Evolutionary conservation across 2,797 vertebrate species (phyloP), one percentile per base, ranked within the genome.

Genomic region (Sebastes aleutianus): DNA sequence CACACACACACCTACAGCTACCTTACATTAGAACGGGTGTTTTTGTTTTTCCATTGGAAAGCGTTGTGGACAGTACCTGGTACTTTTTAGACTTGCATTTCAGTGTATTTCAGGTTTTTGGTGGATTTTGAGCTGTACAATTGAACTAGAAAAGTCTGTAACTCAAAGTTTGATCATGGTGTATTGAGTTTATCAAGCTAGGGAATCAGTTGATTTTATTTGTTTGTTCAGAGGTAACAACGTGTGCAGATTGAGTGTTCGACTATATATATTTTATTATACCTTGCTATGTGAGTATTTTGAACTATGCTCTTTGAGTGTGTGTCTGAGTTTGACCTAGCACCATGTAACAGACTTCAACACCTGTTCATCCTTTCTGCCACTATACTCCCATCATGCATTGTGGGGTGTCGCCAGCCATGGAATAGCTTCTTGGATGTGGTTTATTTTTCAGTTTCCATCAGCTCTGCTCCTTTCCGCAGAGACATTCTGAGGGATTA

Each of bases 341-440:
- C 74, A 57, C 78, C 76, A 58, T 73, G 71, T 47, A 76, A 82
- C 26, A 32, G 84, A 85, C 87, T 70, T 39, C 3, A 81, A 64
- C 94, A 95, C 93, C 94, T 95, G 95, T 94, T 94, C 85, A 74
- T 92, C 94, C 86, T 90, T 86, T 77, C 70, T 70, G 68, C 56
- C 67, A 61, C 78, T 78, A 86, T 89, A 85, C 85, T 89, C 85
- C 88, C 82, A 77, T 61, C 54, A 39, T 82, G 80, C 89, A 79
- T 78, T 91, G 82, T 80, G 66, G 70, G 78, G 89, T 85, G 82
- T 89, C 72, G 16, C 22, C 76, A 71, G 68, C 86, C 85, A 87
- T 50, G 9, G 87, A 94, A 94, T 93, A 93, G 86, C 88, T 76
- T 34, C 14, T 50, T 83, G 74, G 68, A 57, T 58, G 71, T 79